Evolutionary conservation across 1,140 invertebrate species (phyloP).

Genomic region (Zaprionus lachaisei): DNA sequence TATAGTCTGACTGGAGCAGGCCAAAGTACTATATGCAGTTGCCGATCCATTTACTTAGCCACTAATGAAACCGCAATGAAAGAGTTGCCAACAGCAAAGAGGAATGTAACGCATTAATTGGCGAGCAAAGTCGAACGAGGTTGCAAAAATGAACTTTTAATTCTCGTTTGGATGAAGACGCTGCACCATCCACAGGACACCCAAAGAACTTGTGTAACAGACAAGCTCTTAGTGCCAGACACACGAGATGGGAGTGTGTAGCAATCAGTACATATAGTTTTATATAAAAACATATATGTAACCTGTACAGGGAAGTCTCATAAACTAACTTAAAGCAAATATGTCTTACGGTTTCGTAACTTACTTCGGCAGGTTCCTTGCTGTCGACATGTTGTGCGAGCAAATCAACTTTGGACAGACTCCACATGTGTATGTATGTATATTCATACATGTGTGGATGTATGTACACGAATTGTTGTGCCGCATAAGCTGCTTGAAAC

Average conservation of each 20-base stretch:
- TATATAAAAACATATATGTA: neutral
- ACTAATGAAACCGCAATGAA: slow-evolving; percentile 76
- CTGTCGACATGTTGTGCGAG: neutral
- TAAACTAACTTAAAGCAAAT: slow-evolving; percentile 1
- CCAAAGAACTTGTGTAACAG: neutral
- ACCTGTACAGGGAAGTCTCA: neutral
- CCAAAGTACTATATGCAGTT: slow-evolving; percentile 23
- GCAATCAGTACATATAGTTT: neutral
- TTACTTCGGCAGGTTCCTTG: neutral
- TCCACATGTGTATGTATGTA: no score
- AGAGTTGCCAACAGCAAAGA: slow-evolving; percentile 35
- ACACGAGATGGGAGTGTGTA: neutral
- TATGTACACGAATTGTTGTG: neutral
- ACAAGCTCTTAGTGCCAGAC: neutral
- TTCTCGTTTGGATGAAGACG: slow-evolving; percentile 7
- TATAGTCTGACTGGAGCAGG: slow-evolving; percentile 13
- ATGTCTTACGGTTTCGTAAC: neutral
- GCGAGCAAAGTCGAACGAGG: slow-evolving; percentile 25
- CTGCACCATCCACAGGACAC: neutral
- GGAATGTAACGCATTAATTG: slow-evolving; percentile 43
- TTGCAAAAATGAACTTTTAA: slow-evolving; percentile 16
- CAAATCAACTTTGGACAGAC: neutral
- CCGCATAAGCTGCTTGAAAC: slow-evolving; percentile 2
- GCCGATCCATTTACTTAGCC: slow-evolving; percentile 65
- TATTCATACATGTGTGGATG: no score